Base-by-base conservation (phyloP, 2,888 invertebrate species). In the Herminia tarsipennalis region DNA sequence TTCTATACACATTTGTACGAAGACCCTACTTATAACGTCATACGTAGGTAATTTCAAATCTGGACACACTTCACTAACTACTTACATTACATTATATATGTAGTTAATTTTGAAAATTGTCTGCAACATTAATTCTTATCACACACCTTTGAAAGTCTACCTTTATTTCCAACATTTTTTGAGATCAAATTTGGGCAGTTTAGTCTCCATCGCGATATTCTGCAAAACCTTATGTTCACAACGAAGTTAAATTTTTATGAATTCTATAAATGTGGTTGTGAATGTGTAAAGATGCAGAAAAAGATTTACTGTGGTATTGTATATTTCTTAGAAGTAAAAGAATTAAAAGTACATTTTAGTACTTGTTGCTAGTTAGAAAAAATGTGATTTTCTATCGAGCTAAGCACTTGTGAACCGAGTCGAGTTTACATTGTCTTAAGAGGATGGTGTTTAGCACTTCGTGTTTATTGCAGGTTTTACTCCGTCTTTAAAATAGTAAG, bases 221-320 rank as follows among this genome's bases (percentile, higher is more conserved):
- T 30, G 10, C 10, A 14, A n/a, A 29, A 13, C 14, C n/a, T 40
- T 33, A 40, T 14, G 32, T 40, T 81, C 69, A 78, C 79, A 82
- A 81, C 76, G 79, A 80, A 79, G 56, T 41, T 36, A 58, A 47
- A 46, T 53, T 55, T 43, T 54, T 49, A 54, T 34, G 57, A 66
- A 71, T 65, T 75, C 61, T 69, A 43, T 69, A 73, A 62, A 70
- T 66, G 73, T 70, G 83, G 81, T 84, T 85, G 81, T 82, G 83
- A 83, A 76, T 79, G 78, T 69, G 72, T 67, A 71, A 70, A 65
- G 56, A 68, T 59, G 56, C 56, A 50, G 51, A 62, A 48, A 49
- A 63, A 56, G 43, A 64, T 59, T 51, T 58, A 62, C 69, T 63
- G 72, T 68, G 61, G 65, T 70, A 68, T 64, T 73, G 65, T 71